These are phyloP conservation scores for Myotis pilosus DNA, from an alignment of 2,797 vertebrate genomes.

Conservation along the genomic window DNA sequence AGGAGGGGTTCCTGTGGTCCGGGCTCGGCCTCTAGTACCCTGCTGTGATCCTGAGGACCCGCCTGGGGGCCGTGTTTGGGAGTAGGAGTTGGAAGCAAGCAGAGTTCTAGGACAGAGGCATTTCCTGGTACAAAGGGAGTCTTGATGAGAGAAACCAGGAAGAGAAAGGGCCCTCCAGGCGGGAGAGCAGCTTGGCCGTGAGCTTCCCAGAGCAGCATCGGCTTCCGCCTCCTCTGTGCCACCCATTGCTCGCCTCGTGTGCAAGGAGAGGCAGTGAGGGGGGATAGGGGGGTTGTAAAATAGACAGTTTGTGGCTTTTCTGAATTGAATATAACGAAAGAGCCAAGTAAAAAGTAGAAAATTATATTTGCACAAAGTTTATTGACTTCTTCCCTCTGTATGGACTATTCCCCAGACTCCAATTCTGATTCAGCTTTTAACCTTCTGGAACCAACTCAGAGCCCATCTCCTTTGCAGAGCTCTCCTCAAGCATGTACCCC, in stretches of 20 bases:
- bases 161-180: background rate
- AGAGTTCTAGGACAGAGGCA: background rate
- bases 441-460: background rate
- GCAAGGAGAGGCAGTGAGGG: background rate
- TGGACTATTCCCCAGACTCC: background rate
- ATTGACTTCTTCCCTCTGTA: background rate
- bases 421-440: constrained; percentile 21
- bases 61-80: background rate
- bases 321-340: background rate
- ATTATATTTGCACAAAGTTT: background rate
- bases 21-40: background rate
- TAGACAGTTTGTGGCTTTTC: background rate
- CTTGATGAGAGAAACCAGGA: background rate
- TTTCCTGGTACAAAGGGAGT: background rate
- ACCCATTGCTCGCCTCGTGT: background rate
- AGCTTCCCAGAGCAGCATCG: background rate
- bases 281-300: background rate
- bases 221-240: background rate
- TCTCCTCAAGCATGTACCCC: background rate
- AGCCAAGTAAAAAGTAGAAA: background rate
- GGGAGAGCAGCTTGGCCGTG: background rate
- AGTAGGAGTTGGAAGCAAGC: background rate
- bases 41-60: background rate
- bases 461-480: background rate
- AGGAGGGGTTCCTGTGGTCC: background rate